Conservation (phyloP, 2,797 vertebrate species). For the Erethizon dorsatum region DNA sequence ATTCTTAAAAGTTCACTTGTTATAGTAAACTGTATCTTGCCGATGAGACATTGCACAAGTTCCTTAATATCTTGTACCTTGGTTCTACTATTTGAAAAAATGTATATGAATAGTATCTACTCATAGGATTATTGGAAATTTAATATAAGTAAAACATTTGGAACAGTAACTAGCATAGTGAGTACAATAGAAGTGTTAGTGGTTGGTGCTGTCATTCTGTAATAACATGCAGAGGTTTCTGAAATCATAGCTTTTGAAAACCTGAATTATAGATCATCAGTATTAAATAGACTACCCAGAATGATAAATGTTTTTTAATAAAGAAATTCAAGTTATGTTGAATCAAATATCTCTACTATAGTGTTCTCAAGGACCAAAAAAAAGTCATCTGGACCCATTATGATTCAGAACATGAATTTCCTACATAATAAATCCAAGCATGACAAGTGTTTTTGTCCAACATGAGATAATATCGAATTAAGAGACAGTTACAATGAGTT, state of each 20-base stretch:
- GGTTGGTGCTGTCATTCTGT: not conserved
- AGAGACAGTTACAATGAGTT: not conserved
- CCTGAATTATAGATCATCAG: not conserved
- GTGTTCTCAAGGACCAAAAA: slow-evolving; percentile 6
- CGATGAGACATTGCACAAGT: not conserved
- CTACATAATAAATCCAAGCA: slow-evolving; percentile 44
- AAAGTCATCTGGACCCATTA: not conserved
- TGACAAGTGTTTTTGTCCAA: slow-evolving; percentile 26
- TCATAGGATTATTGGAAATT: not conserved
- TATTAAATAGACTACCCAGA: not conserved
- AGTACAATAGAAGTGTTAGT: not conserved
- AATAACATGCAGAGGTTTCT: not conserved
- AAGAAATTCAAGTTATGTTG: slow-evolving; percentile 15
- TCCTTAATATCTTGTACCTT: not conserved
- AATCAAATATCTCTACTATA: slow-evolving; percentile 34
- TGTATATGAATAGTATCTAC: not conserved
- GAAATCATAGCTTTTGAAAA: not conserved
- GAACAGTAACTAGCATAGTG: not conserved
- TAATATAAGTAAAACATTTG: not conserved
- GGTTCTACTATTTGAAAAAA: not conserved
- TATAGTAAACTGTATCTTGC: not conserved
- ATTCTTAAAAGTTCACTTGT: not conserved
- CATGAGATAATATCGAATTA: not conserved
- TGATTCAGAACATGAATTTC: slow-evolving; percentile 29
- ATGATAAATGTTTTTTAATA: not conserved